Conservation (phyloP, 2,113 vertebrate genomes). For the Perccottus glenii region DNA sequence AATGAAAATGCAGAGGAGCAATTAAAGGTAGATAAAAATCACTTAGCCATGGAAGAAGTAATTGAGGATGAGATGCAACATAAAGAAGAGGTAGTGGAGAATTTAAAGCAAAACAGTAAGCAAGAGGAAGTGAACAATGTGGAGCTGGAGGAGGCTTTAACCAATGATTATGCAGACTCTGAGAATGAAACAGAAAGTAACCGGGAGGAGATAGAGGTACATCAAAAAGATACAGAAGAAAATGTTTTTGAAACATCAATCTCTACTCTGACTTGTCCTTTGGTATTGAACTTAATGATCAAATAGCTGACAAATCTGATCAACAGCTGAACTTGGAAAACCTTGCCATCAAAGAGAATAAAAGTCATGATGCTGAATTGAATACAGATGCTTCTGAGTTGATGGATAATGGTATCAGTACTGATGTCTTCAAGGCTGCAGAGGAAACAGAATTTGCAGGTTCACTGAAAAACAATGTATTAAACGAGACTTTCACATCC, state of each 20-base stretch:
- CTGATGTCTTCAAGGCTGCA: not conserved
- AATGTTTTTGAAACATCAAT: not conserved
- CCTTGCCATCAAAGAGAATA: not conserved
- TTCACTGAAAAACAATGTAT: not conserved
- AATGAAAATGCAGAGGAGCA: not conserved
- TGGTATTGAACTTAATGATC: not conserved
- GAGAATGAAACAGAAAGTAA: not conserved
- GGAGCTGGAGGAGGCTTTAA: not conserved
- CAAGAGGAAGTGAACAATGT: not conserved
- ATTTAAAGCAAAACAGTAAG: too few relatives aligned
- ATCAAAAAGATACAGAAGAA: not conserved
- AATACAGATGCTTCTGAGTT: constrained; percentile 5
- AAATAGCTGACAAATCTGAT: not conserved
- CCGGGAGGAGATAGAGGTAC: not conserved
- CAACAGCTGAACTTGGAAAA: not conserved
- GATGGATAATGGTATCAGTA: not conserved
- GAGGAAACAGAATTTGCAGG: not conserved
- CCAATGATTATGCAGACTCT: not conserved
- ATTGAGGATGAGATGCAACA: too few relatives aligned
- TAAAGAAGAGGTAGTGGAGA: too few relatives aligned
- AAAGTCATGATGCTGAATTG: not conserved
- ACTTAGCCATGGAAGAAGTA: too few relatives aligned
- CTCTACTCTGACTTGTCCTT: not conserved
- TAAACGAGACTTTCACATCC: constrained; percentile 9
- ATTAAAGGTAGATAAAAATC: not conserved